Base-by-base conservation (phyloP, 2,797 vertebrate species). In the Pampus argenteus region DNA sequence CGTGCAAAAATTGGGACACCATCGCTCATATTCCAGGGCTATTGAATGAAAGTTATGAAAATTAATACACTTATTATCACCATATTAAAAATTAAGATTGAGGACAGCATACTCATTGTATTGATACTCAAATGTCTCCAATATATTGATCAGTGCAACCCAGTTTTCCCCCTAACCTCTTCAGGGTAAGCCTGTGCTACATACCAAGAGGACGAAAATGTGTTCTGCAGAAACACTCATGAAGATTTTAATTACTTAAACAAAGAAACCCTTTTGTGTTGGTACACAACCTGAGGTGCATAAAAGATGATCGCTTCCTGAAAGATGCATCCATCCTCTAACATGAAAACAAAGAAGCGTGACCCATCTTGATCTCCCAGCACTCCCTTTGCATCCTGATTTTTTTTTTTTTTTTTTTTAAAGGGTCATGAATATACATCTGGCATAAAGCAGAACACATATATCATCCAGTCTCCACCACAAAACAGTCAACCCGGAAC, bases 51-150 rank as follows among this genome's bases (percentile, higher is more conserved):
- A 76, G 78, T 85, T 87, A 92, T 92, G 89, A 91, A 90, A 92
- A 93, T 92, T 85, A 92, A 92, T 92, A 89, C 80, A 83, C 79
- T 89, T 90, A 90, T 92, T 93, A 92, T 91, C 84, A 89, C 85
- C 85, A 72, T 81, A 88, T 91, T 87, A 92, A 91, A 86, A 91
- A 93, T 90, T 87, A 89, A 91, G 89, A 92, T 90, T 85, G 88
- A 92, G 80, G 82, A 91, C 77, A 44, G 75, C 25, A 1, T 18
- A 8, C 63, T 77, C 61, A 29, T 83, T 78, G 78, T 74, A 90
- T 86, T 86, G 86, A 92, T 88, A 87, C 88, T 87, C 86, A 90
- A 88, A 90, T 78, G 77, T 70, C 47, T 83, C 86, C 88, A 55
- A 92, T 89, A 88, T 79, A 92, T 91, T 84, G 90, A 92, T 81